Conservation (phyloP, 2,888 invertebrate species). For the Pristionchus fissidentatus region DNA sequence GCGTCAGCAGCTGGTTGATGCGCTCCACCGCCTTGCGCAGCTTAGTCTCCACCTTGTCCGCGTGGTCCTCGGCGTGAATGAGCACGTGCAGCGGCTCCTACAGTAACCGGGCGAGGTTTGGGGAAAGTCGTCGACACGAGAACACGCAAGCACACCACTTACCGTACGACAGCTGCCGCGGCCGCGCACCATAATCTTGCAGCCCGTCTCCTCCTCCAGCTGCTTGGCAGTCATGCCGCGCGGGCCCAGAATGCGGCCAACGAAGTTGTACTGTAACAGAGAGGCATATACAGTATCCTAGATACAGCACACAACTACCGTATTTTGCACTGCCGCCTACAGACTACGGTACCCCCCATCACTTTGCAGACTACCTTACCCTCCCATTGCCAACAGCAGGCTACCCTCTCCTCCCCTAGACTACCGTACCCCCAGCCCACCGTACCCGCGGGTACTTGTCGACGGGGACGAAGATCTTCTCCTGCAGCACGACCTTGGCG, state of each 20-base stretch:
- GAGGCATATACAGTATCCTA: not conserved
- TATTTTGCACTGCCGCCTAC: not conserved
- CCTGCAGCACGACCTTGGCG: slow-evolving; percentile 88
- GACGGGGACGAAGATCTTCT: slow-evolving; percentile 99
- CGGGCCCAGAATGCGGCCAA: slow-evolving; percentile 97
- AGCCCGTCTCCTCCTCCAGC: slow-evolving; percentile 99
- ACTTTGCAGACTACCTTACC: not conserved
- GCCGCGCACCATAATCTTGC: slow-evolving; percentile 99
- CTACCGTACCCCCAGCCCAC: slow-evolving; percentile 11
- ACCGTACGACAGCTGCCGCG: slow-evolving; percentile 78
- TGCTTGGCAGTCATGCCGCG: slow-evolving; percentile 99
- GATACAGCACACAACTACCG: not conserved
- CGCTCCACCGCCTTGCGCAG: slow-evolving; percentile 40
- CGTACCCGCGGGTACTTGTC: slow-evolving; percentile 99
- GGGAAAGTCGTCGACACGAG: not conserved
- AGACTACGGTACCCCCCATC: not conserved
- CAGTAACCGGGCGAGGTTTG: not conserved
- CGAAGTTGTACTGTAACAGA: slow-evolving; percentile 93
- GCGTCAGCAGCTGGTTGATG: slow-evolving; percentile 44
- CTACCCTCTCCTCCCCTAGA: not conserved
- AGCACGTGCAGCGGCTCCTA: slow-evolving; percentile 50
- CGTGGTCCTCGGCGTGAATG: slow-evolving; percentile 39
- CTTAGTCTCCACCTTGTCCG: slow-evolving; percentile 46
- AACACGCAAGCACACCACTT: not conserved
- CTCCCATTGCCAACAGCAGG: not conserved